These are phyloP conservation scores for Tragopan temminckii DNA, from an alignment of 2,797 vertebrate genomes.

Conservation along the genomic window DNA sequence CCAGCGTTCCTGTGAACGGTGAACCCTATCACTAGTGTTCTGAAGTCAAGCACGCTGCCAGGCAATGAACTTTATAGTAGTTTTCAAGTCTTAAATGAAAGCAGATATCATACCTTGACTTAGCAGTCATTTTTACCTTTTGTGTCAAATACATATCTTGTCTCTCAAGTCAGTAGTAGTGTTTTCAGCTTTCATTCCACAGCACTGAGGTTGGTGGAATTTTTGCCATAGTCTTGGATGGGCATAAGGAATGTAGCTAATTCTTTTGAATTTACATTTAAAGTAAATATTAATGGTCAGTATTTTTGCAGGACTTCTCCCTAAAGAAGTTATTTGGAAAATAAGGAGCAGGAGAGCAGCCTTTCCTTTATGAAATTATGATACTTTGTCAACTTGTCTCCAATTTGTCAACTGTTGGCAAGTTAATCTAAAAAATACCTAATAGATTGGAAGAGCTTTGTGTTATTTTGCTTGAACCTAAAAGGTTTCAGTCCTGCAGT, in stretches of 20 bases:
- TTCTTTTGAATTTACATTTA: background rate
- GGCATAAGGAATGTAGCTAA: background rate
- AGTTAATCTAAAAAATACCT: background rate
- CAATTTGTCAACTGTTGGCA: slow-evolving; percentile 17
- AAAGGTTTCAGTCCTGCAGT: slow-evolving; percentile 28
- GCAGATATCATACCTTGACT: background rate
- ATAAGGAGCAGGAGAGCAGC: background rate
- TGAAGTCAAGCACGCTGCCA: background rate
- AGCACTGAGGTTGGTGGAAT: background rate
- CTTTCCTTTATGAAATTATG: background rate
- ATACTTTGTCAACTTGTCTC: background rate
- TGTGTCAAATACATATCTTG: background rate
- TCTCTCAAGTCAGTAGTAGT: background rate
- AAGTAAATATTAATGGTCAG: background rate
- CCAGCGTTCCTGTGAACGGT: background rate
- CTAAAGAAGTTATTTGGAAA: background rate
- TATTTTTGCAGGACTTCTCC: background rate
- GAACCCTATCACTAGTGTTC: background rate
- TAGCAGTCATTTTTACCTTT: background rate
- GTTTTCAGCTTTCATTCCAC: background rate
- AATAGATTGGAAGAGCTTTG: background rate
- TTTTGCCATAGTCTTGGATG: background rate
- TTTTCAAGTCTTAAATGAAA: slow-evolving; percentile 15
- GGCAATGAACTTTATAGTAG: background rate
- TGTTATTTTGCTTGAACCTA: slow-evolving; percentile 23